These are phyloP conservation scores for Toxonevra muliebris DNA, from an alignment of 2,888 invertebrate genomes.

Conservation along the genomic window DNA sequence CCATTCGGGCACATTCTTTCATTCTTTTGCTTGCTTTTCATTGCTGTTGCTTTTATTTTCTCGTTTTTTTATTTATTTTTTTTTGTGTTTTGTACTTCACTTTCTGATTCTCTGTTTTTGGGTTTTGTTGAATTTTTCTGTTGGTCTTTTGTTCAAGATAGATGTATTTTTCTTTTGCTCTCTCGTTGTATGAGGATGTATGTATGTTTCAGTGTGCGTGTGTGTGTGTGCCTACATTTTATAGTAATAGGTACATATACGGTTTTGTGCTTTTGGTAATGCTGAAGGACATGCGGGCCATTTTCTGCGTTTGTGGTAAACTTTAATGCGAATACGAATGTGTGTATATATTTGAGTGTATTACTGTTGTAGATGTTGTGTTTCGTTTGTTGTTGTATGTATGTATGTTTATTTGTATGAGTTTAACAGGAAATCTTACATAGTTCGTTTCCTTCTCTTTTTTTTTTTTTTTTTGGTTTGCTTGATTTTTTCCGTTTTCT, in stretches of 20 bases:
- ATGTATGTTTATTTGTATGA: conserved; percentile 19
- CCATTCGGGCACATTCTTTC: too few relatives aligned
- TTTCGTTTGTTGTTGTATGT: conserved; percentile 20
- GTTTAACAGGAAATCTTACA: conserved; percentile 13
- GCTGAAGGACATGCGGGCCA: conserved; percentile 21
- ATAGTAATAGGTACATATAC: not conserved
- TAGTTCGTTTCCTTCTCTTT: not conserved
- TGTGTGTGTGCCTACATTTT: not conserved
- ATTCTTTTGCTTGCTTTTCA: not conserved
- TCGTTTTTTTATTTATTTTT: not conserved
- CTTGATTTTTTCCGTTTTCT: not conserved
- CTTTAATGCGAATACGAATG: conserved; percentile 9
- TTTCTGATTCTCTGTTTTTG: too few relatives aligned
- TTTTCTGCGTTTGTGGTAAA: conserved; percentile 16
- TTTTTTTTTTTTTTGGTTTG: too few relatives aligned
- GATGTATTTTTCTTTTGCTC: not conserved
- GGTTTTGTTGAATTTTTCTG: conserved; percentile 3
- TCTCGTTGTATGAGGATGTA: not conserved
- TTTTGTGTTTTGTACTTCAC: not conserved
- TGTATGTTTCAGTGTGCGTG: not conserved
- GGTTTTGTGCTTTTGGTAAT: conserved; percentile 16
- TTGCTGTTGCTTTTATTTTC: not conserved
- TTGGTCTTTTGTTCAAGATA: not conserved
- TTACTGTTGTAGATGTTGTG: not conserved
- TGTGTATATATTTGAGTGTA: not conserved